phyloP scores from a whole-genome alignment of 2,888 invertebrate genomes.

The Mesochorus sp. region DNA sequence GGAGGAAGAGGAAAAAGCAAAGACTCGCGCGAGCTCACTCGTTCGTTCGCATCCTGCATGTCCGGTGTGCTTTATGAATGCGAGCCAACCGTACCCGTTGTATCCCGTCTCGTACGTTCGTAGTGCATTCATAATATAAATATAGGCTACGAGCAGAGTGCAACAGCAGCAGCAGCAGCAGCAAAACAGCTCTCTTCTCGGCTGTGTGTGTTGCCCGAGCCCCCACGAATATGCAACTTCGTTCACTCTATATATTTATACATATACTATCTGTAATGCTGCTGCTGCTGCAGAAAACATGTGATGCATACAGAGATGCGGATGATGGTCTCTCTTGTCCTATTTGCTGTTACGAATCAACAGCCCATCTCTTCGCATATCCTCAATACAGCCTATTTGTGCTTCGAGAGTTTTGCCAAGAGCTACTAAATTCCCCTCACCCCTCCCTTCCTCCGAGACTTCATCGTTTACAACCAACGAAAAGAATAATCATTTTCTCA shows the following conservation, averaged over 20 bases:
- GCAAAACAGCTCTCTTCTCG: conserved; percentile 47
- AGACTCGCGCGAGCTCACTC: conserved; percentile 23
- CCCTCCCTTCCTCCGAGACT: too few relatives aligned
- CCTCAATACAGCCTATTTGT: neutral
- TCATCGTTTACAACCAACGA: too few relatives aligned
- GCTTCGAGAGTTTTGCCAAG: too few relatives aligned
- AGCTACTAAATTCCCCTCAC: too few relatives aligned
- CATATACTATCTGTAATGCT: neutral
- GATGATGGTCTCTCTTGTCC: neutral
- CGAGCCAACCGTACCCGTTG: conserved; percentile 70
- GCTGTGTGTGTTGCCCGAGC: conserved; percentile 28
- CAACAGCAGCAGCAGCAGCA: conserved; percentile 35
- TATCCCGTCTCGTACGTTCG: conserved; percentile 61
- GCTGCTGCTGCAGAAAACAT: neutral
- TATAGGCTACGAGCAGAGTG: conserved; percentile 59
- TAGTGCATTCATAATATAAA: conserved; percentile 61
- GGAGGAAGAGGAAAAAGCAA: conserved; percentile 10
- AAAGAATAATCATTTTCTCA: too few relatives aligned
- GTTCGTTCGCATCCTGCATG: conserved; percentile 75
- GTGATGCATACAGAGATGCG: neutral
- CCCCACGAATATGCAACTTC: conserved; percentile 46
- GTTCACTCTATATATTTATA: neutral
- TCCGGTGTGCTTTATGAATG: conserved; percentile 78
- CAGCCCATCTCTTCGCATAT: neutral
- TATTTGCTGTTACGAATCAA: neutral